Evolutionary conservation across 2,888 invertebrate species (phyloP).

Genomic region (Mythimna vitellina): DNA sequence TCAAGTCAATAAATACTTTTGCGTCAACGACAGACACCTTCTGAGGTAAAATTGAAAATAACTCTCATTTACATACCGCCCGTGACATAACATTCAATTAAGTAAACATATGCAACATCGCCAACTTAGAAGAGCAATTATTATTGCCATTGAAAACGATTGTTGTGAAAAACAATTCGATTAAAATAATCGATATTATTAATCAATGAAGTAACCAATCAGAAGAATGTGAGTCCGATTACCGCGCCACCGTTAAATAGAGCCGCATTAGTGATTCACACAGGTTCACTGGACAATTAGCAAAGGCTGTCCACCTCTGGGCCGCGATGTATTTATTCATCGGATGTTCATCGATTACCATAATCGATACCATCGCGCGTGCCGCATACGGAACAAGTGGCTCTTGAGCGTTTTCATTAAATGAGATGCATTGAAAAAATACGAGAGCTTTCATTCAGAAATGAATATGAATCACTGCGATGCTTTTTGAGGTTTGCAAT

Average conservation of each 20-base stretch:
- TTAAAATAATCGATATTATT: conserved; percentile 60
- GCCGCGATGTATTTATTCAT: conserved; percentile 88
- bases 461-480: conserved; percentile 45
- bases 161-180: conserved; percentile 12
- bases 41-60: conserved; percentile 56
- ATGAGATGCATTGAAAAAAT: conserved; percentile 77
- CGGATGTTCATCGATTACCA: conserved; percentile 90
- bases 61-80: conserved; percentile 47
- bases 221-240: conserved; percentile 74
- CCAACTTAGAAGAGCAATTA: conserved; percentile 36
- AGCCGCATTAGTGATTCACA: conserved; percentile 86
- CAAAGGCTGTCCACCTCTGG: conserved; percentile 90
- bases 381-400: conserved; percentile 86
- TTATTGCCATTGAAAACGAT: conserved; percentile 27
- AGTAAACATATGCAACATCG: conserved; percentile 31
- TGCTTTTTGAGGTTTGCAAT: conserved; percentile 18
- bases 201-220: conserved; percentile 64
- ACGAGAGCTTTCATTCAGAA: conserved; percentile 65
- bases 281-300: conserved; percentile 89
- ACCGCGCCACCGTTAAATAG: conserved; percentile 80
- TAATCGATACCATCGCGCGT: conserved; percentile 88
- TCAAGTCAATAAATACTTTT: conserved; percentile 62
- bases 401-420: conserved; percentile 79
- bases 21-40: conserved; percentile 55
- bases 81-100: conserved; percentile 50